Evolutionary conservation across 2,113 vertebrate species (phyloP), one percentile per base, ranked within the genome.

Genomic region (Oryzias melastigma): DNA sequence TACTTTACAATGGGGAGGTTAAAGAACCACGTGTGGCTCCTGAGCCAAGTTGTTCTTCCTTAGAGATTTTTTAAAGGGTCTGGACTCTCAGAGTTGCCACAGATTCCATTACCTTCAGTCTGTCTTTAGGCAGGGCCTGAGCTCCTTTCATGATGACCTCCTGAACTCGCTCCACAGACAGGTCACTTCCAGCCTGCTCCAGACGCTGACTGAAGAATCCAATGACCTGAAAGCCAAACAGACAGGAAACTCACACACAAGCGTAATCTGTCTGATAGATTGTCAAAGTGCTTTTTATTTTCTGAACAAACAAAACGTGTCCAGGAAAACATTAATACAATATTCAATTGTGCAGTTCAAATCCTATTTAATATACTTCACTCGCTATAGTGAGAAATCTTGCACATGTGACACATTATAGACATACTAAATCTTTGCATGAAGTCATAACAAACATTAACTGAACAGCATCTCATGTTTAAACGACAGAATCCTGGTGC

Each of bases 61-160:
- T 10, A 35, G 5, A 29, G 35, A 35, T 12, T 35, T 35, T 35
- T 35, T 35, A 0, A 12, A 12, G 35, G 8, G 35, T 35, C 10
- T 35, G 8, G 8, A 35, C 35, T 35, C 27, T 29, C 5, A 29
- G 6, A 29, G 6, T 29, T 29, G 6, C 12, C 35, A 35, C 35
- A 12, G 35, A 35, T 35, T 35, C 8, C 35, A 35, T 92, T 93
- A 98, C 97, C 92, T 94, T 96, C 48, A 99, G 92, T 47, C 95
- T 92, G 90, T 98, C 96, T 85, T 94, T 97, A 77, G 97, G 97
- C 71, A 99, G 89, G 0, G 96, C 95, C 43, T 96, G 93, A 3
- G 94, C 92, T 69, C 97, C 97, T 84, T 99, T 97, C 81, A 96
- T 98, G 88, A 99, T 99, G 87, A 99, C 95, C 83, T 98, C 97